Evolutionary conservation across 2,797 vertebrate species (phyloP).

Genomic region (Anabacerthia variegaticeps): DNA sequence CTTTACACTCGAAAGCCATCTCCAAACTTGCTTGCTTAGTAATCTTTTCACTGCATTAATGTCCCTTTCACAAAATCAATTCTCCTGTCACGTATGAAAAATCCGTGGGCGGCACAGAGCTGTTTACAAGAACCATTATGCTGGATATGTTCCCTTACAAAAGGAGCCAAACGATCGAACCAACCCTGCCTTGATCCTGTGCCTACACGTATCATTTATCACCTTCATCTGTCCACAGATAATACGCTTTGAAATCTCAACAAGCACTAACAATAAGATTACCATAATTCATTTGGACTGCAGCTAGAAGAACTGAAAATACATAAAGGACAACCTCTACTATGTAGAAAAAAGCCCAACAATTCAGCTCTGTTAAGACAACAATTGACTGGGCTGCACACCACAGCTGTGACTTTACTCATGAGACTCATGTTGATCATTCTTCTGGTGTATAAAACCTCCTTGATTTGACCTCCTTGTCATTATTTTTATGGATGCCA

Average conservation of each 20-base stretch:
- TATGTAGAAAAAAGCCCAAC: neutral
- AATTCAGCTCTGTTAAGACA: constrained; percentile 38
- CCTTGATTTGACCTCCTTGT: constrained; percentile 43
- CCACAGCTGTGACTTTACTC: constrained; percentile 31
- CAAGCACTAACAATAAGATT: neutral
- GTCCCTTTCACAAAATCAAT: neutral
- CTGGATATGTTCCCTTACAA: neutral
- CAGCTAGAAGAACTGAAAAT: neutral
- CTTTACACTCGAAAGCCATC: neutral
- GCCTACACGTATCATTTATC: neutral
- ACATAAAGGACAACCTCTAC: neutral
- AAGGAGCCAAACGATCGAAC: neutral
- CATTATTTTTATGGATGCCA: constrained; percentile 17
- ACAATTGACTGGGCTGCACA: neutral
- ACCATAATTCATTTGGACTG: neutral
- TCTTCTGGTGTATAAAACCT: neutral
- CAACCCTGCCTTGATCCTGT: neutral
- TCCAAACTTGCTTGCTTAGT: neutral
- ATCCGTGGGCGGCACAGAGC: neutral
- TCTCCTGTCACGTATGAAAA: neutral
- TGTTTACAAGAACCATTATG: neutral
- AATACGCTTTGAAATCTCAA: neutral
- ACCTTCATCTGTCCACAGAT: neutral
- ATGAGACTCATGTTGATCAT: neutral
- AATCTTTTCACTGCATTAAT: neutral